These are phyloP conservation scores for Cranoglanis bouderius DNA, from an alignment of 2,113 vertebrate species.

Conservation along the genomic window DNA sequence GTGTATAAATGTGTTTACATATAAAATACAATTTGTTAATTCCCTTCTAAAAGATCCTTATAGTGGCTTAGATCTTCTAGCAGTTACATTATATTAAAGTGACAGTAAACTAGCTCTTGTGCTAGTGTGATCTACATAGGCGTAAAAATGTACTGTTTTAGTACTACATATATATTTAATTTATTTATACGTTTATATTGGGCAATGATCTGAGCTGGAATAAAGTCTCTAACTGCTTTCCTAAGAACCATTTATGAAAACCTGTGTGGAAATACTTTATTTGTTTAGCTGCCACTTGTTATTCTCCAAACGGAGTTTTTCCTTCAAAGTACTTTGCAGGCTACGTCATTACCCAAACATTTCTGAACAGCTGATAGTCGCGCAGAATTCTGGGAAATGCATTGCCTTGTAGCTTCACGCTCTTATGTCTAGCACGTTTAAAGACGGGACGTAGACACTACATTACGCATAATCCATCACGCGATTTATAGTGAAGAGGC, in stretches of 20 bases:
- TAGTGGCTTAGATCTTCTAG: not conserved
- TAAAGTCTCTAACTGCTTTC: not conserved
- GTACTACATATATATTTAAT: not conserved
- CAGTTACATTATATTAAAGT: not conserved
- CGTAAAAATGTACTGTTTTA: not conserved
- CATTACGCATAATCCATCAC: constrained; percentile 46
- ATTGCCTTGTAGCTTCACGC: not conserved
- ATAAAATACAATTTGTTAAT: not conserved
- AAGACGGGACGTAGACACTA: constrained; percentile 19
- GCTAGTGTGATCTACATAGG: not conserved
- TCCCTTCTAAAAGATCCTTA: not conserved
- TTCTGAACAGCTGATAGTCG: constrained; percentile 40
- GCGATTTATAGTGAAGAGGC: constrained; percentile 34
- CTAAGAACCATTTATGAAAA: not conserved
- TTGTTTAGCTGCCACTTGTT: not conserved
- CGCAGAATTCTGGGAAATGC: constrained; percentile 33
- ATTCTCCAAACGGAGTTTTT: not conserved
- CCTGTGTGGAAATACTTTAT: not conserved
- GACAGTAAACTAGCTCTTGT: not conserved
- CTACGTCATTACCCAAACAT: constrained; percentile 50
- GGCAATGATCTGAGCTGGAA: not conserved
- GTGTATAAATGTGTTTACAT: not conserved
- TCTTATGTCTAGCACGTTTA: not conserved
- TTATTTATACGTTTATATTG: not conserved
- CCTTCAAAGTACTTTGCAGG: not conserved